Base-by-base conservation (phyloP, 2,888 invertebrate genomes). In the Drosophila demipolita region DNA sequence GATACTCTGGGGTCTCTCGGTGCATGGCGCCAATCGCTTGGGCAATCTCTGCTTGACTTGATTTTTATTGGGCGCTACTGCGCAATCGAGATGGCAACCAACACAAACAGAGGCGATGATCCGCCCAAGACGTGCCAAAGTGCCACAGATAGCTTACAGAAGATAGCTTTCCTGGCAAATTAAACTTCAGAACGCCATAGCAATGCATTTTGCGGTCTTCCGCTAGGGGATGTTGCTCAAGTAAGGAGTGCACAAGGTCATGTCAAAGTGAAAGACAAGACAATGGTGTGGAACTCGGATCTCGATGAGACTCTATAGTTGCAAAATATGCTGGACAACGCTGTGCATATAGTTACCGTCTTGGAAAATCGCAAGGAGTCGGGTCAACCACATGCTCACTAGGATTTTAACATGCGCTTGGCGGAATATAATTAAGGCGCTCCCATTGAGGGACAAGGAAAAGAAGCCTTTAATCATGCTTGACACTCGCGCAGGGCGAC, bases 21-120 rank as follows among this genome's bases (percentile, higher is more conserved):
- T 99, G 48, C 99, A 99, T 93, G 99, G 99, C 77, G 99, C 99
- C 68, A 99, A 99, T 94, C 95, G 99, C n/a, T 95, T 99, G 48
- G 99, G 99, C 69, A 99, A 94, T 99, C 99, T 0, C 94, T 99
- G 76, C 95, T 99, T 15, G 99, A 99, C 95, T 94, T 99, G 91
- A 98, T 99, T 26, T 98, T 99, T 68, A 99, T 99, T 93, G 99
- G 99, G 48, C 95, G 99, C 82, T 98, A 99, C 7, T 99, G 99
- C 93, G 99, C 99, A 1, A 95, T 96, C 89, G 97, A 97, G 48
- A 97, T 99, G 86, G 95, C 97, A 8, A 95, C 95, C 73, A 96
- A 95, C 91, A 95, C 96, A 93, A 96, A 96, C 91, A 99, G 99
- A 0, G 98, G 98, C 0, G 98, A 98, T 78, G 91, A 93, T 8